A percentile compares a stretch with the other conserved stretches of the same genome.
Evolutionary conservation across 2,888 invertebrate species (phyloP).

Genomic region (Baccha elongata): DNA sequence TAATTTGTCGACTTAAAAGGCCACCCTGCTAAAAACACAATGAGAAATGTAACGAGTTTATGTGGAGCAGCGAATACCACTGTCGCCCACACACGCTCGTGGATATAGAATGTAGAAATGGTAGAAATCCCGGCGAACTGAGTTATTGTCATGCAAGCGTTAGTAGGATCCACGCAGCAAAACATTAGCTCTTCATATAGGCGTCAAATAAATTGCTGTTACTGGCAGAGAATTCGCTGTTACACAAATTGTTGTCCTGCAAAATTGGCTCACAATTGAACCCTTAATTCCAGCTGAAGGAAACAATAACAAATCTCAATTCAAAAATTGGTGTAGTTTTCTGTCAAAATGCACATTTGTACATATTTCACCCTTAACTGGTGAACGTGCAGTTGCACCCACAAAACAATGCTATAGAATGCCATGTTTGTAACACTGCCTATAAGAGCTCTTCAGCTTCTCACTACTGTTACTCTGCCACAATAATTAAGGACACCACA

Average conservation of each 20-base stretch:
- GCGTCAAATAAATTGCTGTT: constrained; percentile 55
- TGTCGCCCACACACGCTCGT: constrained; percentile 36
- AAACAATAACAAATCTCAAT: constrained; percentile 71
- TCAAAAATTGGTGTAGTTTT: constrained; percentile 65
- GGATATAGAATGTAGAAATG: not conserved
- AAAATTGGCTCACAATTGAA: not conserved
- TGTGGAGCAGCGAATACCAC: not conserved
- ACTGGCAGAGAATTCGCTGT: too few relatives aligned
- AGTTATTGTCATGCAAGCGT: constrained; percentile 68
- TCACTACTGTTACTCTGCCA: constrained; percentile 19
- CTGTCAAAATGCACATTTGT: constrained; percentile 67
- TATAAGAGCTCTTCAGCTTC: constrained; percentile 56
- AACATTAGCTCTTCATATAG: too few relatives aligned
- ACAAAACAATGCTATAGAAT: constrained; percentile 43
- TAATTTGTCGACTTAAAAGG: constrained; percentile 16
- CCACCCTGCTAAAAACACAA: constrained; percentile 11
- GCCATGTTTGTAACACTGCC: constrained; percentile 41
- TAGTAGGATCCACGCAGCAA: constrained; percentile 40
- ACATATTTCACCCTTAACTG: too few relatives aligned
- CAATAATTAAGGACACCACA: constrained; percentile 70
- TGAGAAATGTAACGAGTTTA: constrained; percentile 46
- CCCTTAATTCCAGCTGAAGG: constrained; percentile 15
- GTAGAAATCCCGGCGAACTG: constrained; percentile 50
- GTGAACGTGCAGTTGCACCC: constrained; percentile 45
- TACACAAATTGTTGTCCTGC: constrained; percentile 19